Conservation (phyloP, 1,140 invertebrate genomes). For the Calycopis cecrops region DNA sequence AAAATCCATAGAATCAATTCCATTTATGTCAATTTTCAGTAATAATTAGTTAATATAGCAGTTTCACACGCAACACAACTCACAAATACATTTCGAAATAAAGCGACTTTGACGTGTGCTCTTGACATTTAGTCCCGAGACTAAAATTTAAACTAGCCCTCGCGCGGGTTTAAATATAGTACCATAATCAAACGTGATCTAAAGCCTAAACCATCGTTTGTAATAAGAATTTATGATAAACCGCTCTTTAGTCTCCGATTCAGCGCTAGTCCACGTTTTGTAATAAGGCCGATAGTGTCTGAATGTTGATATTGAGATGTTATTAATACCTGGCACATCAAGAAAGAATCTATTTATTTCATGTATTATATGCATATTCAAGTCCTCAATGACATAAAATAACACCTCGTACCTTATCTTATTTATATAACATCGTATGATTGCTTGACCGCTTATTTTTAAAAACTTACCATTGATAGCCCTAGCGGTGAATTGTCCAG, state of each 20-base stretch:
- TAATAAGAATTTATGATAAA: slow-evolving; percentile 1
- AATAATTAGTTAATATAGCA: too few species aligned
- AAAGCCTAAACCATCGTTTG: background rate
- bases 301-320: too few species aligned
- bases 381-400: too few species aligned
- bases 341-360: too few species aligned
- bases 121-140: background rate
- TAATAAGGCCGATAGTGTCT: slow-evolving; percentile 13
- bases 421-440: too few species aligned
- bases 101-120: background rate
- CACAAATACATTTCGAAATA: background rate
- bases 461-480: too few species aligned
- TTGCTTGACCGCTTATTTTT: too few species aligned
- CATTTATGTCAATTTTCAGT: slow-evolving; percentile 6
- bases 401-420: too few species aligned
- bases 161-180: slow-evolving; percentile 2
- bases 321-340: too few species aligned
- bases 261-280: slow-evolving; percentile 5
- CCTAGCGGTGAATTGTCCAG: too few species aligned
- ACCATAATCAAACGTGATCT: background rate
- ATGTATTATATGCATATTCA: too few species aligned
- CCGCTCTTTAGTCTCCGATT: too few species aligned
- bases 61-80: background rate
- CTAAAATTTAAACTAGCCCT: background rate
- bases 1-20: slow-evolving; percentile 11